Evolutionary conservation across 2,888 invertebrate species (phyloP), one percentile per base, ranked within the genome.

Genomic region (Ophonus ardosiacus): DNA sequence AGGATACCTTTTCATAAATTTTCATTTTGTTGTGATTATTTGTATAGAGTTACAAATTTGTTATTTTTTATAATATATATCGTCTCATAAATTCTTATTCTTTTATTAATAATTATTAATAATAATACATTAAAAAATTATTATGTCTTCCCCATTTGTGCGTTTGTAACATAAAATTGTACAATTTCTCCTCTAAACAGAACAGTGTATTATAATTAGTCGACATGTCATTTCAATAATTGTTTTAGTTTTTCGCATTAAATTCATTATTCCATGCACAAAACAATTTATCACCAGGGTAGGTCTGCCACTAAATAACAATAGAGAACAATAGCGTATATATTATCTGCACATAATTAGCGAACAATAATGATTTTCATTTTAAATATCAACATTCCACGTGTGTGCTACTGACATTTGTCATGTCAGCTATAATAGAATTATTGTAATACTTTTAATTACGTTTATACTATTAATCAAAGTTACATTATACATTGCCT

Each of bases 341-440:
- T 68, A 68, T 68, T 68, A 68, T 68, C 68, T 68, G 38, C 1
- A 68, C 68, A 68, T 68, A 68, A 68, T 68, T 68, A 68, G 68
- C 24, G 15, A 68, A 68, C 68, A 68, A 68, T 68, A 38, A 68
- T 63, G 24, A 63, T 68, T 59, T 59, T 59, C 15, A 59, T 59
- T 68, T 68, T 31, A 68, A 68, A 68, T 68, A 68, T 31, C 68
- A 68, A 31, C 31, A 68, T 68, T 24, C 31, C 31, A 68, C 38
- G 15, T 68, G 68, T 38, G 24, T 68, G 68, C 8, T 68, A 38
- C 24, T 68, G 68, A 38, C 68, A 68, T 68, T 68, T 68, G 68
- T 31, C 68, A 38, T 68, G 68, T 68, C 24, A 68, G 38, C 43
- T 51, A 51, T 51, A 51, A 51, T 51, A 51, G 43, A 51, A 51